Conservation (phyloP, 2,113 vertebrate species). For the Dicaeum eximium region DNA sequence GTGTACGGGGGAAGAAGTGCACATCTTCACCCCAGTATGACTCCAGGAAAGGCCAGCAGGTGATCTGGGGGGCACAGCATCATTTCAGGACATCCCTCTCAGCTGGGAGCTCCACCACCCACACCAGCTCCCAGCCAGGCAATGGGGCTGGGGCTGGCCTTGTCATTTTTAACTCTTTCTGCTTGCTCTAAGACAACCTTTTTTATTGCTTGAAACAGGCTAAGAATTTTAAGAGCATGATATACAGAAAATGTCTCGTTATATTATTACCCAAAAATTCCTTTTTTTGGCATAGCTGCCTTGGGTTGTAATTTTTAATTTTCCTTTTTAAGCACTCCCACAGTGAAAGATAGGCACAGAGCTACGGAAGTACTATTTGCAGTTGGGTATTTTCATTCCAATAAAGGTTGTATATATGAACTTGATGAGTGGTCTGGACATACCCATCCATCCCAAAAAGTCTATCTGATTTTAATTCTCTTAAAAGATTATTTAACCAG, state of each 20-base stretch:
- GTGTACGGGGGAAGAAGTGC: rapidly evolving
- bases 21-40: not conserved
- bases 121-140: rapidly evolving
- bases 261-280: not conserved
- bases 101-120: not conserved
- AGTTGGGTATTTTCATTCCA: not conserved
- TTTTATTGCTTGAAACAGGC: not conserved
- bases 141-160: rapidly evolving
- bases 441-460: not conserved
- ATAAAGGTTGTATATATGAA: not conserved
- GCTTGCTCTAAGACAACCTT: not conserved
- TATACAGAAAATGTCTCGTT: not conserved
- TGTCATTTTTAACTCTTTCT: not conserved
- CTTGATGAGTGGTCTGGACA: not conserved
- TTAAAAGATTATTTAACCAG: slow-evolving; percentile 45
- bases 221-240: not conserved
- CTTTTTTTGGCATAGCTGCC: not conserved
- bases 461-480: slow-evolving; percentile 42
- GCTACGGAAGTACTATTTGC: not conserved
- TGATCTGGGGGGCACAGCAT: not conserved
- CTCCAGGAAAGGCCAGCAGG: not conserved
- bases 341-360: not conserved
- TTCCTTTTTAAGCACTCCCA: not conserved
- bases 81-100: not conserved
- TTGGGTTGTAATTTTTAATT: slow-evolving; percentile 16